Evolutionary conservation across 2,797 vertebrate genomes (phyloP), one percentile per base, ranked within the genome.

Genomic region (Falco novaeseelandiae): DNA sequence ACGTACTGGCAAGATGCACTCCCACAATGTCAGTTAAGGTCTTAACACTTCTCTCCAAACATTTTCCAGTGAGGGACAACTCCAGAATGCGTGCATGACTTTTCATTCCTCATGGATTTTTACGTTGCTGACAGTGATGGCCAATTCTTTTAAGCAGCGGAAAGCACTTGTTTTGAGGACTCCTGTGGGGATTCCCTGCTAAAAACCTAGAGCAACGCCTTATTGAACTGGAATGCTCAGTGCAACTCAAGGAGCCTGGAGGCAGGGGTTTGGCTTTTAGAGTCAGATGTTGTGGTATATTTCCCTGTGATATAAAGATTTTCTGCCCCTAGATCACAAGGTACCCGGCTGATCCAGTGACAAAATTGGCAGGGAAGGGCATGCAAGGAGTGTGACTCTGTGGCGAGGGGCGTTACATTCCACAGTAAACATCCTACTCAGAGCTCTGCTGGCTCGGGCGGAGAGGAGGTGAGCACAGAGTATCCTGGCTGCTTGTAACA

Each of bases 21-120:
- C 63, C 66, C 32, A 38, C 59, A 80, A 29, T 77, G 94, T 96
- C 93, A 95, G 52, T 52, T 94, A 85, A 92, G 86, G 93, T 80
- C 78, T 90, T 65, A 80, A 83, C 61, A 36, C 52, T 74, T 90
- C 88, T 55, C 51, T 93, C 58, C 21, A 18, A 95, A 52, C 14
- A 54, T 85, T 96, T 89, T 90, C 63, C 88, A 89, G 44, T 17
- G 38, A 92, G 52, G 10, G 74, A 89, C 78, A 87, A 16, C 66
- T 89, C 85, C 62, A 73, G 88, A 90, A 63, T 2, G 16, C 6
- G 30, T 84, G n/a, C 40, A 46, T 58, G 74, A 73, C 71, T 88
- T 57, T 27, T 61, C 69, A 58, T 58, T 46, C 55, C 83, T 81
- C 38, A 9, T 1, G 5, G 52, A 54, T 63, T 83, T 55, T 55